These are phyloP conservation scores for Eupithecia exiguata DNA, from an alignment of 2,888 invertebrate genomes.

Conservation along the genomic window DNA sequence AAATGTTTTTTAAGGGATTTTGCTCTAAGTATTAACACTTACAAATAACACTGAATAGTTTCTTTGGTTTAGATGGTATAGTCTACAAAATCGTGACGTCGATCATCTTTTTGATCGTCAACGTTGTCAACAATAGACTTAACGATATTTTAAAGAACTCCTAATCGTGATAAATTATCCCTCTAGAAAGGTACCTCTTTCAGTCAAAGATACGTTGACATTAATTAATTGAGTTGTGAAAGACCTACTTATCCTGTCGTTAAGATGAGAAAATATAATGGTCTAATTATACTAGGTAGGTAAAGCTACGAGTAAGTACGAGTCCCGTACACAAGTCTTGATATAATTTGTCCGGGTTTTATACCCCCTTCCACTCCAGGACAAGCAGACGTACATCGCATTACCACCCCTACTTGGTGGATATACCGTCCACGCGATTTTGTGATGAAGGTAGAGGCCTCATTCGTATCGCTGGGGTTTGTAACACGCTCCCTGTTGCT, in stretches of 20 bases:
- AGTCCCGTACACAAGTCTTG: neutral
- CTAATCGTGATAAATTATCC: constrained; percentile 2
- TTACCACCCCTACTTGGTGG: no score
- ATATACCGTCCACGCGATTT: no score
- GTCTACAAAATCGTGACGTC: neutral
- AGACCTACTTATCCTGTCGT: neutral
- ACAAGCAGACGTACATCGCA: no score
- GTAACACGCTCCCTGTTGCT: no score
- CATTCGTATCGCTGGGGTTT: no score
- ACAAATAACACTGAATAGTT: neutral
- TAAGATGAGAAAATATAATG: neutral
- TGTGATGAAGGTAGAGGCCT: no score
- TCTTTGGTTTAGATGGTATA: neutral
- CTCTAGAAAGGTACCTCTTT: neutral
- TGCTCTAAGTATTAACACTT: neutral
- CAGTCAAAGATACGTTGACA: neutral
- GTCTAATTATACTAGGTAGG: no score
- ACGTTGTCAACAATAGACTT: neutral
- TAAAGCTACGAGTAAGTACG: neutral
- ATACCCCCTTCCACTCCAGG: no score
- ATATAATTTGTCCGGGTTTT: no score
- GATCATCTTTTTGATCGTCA: neutral
- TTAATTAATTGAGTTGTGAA: neutral
- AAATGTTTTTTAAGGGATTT: neutral
- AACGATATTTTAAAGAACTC: neutral